These are phyloP conservation scores for Sternarchorhynchus goeldii DNA, from an alignment of 2,797 vertebrate genomes.

Conservation along the genomic window DNA sequence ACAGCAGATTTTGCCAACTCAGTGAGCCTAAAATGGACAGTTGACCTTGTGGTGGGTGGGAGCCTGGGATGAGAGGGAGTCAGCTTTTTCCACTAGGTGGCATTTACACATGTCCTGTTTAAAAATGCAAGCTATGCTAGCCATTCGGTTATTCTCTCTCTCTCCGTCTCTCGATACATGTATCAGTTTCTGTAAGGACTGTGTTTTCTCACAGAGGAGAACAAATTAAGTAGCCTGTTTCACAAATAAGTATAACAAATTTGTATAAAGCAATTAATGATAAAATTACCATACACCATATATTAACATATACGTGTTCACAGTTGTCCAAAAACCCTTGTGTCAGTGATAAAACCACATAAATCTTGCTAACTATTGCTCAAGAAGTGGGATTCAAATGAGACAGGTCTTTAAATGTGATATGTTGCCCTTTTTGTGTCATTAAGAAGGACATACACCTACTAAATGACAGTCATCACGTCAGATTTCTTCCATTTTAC, in stretches of 20 bases:
- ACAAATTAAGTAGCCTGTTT: too few relatives aligned
- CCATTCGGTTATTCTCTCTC: not conserved
- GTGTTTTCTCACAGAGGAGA: not conserved
- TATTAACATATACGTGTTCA: not conserved
- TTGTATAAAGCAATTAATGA: not conserved
- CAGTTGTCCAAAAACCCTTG: not conserved
- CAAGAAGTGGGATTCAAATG: too few relatives aligned
- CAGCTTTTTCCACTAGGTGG: conserved; percentile 39
- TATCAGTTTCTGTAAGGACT: not conserved
- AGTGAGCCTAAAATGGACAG: conserved; percentile 69
- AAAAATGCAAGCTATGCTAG: conserved; percentile 21
- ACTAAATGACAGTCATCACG: too few relatives aligned
- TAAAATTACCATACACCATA: too few relatives aligned
- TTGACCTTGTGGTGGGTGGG: conserved; percentile 65
- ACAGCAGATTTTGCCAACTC: conserved; percentile 68
- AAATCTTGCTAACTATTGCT: too few relatives aligned
- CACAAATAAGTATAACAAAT: conserved; percentile 11
- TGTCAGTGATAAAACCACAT: not conserved
- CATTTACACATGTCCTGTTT: conserved; percentile 31
- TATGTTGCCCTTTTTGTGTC: too few relatives aligned
- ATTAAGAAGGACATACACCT: too few relatives aligned
- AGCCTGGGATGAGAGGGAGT: conserved; percentile 24
- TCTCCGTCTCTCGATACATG: not conserved
- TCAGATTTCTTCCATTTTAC: too few relatives aligned
- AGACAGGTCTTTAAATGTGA: too few relatives aligned